phyloP scores from a whole-genome alignment of 2,113 vertebrate genomes.

The Tetrao urogallus region DNA sequence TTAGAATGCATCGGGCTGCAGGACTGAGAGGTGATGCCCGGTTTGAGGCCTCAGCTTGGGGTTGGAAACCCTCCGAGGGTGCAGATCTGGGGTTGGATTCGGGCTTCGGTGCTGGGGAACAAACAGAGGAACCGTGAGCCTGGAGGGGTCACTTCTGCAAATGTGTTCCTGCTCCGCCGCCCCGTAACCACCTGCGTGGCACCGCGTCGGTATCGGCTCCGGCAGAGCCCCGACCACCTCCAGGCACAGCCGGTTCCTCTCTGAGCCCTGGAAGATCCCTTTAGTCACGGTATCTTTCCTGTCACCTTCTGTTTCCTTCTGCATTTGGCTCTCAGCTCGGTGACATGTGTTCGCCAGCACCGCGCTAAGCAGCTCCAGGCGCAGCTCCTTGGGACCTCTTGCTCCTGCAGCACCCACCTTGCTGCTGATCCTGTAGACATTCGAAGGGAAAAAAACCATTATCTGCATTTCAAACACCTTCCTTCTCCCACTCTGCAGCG shows the following conservation, averaged over 20 bases:
- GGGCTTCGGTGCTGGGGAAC: background rate
- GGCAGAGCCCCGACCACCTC: slow-evolving; percentile 36
- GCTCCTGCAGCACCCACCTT: slow-evolving; percentile 8
- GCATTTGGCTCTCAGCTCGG: slow-evolving; percentile 51
- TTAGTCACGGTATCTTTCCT: slow-evolving; percentile 57
- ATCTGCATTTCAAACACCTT: background rate
- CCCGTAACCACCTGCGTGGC: background rate
- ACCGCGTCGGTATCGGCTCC: background rate
- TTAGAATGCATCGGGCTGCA: fast-evolving
- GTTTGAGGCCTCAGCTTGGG: fast-evolving
- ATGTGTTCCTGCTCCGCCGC: background rate
- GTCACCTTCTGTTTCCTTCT: slow-evolving; percentile 72
- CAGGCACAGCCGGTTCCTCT: slow-evolving; percentile 38
- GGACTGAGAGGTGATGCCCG: background rate
- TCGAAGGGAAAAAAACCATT: background rate
- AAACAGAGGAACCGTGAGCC: background rate
- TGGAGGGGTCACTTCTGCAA: slow-evolving; percentile 47
- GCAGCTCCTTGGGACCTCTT: slow-evolving; percentile 29
- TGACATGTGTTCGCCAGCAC: slow-evolving; percentile 58
- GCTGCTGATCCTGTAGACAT: background rate
- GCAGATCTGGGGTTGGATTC: background rate
- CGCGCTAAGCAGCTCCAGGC: background rate
- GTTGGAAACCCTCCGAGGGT: background rate
- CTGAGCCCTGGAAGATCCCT: slow-evolving; percentile 5
- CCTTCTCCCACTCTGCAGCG: background rate